Evolutionary conservation across 2,888 invertebrate species (phyloP), one percentile per base, ranked within the genome.

Genomic region (Trilocha varians): DNA sequence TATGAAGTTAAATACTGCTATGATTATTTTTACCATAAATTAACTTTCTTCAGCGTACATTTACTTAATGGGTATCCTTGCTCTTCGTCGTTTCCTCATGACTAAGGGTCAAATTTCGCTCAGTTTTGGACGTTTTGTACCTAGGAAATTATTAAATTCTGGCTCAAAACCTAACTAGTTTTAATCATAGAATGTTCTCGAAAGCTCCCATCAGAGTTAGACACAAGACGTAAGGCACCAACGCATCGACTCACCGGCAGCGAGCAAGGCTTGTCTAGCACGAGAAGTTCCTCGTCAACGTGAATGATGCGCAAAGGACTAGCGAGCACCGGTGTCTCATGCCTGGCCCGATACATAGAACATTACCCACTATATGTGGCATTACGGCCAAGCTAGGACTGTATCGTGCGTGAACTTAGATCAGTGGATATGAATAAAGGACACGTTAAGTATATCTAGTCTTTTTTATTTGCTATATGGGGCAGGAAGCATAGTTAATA

Each of bases 261-360:
- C 65, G 95, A 95, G 77, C 93, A 91, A 70, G 95, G 95, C 88
- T 95, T 95, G 88, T 95, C 93, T 87, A 95, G 89, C 77, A 95
- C 95, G 75, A 96, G 89, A 69, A 95, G 87, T 72, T 96, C 93
- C 64, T 93, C 93, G 77, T 92, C 93, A 78, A 93, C 91, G 82
- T 91, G 90, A 76, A 96, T 89, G 80, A 96, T 90, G 87, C 91
- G 90, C 83, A 96, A 91, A 75, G 89, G 88, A 83, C 90, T 88
- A 79, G 91, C 91, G 78, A 93, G 89, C 74, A 95, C 93, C 72
- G 94, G 93, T 72, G 93, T 92, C 88, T 95, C 95, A 88, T 95
- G 95, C 89, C 94, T 92, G 89, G 78, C 78, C 78, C 85, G 77
- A 75, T 67, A 68, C 57, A 70, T 59, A 76, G 57, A 67, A 70